A percentile compares a stretch with the other conserved stretches of the same genome.
These are phyloP conservation scores for Cactoblastis cactorum DNA, from an alignment of 2,888 invertebrate genomes.

Conservation along the genomic window DNA sequence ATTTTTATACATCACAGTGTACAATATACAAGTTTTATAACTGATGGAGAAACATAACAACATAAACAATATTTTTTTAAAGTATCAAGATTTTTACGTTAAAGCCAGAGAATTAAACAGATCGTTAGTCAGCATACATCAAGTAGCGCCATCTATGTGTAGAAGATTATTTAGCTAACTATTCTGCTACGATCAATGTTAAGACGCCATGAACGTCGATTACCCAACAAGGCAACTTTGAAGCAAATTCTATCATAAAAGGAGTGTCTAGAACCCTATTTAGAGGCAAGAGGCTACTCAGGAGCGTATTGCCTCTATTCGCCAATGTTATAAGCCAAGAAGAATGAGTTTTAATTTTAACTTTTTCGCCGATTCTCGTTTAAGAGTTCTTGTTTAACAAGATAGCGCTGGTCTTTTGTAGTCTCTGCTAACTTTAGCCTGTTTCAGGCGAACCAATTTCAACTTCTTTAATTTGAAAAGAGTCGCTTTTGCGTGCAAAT, in stretches of 20 bases:
- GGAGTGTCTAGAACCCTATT: constrained; percentile 10
- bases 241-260: constrained; percentile 2
- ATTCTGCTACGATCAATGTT: neutral
- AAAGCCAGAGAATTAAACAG: too few relatives aligned
- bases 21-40: too few relatives aligned
- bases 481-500: constrained; percentile 36
- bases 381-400: constrained; percentile 60
- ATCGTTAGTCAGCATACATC: too few relatives aligned
- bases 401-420: constrained; percentile 56
- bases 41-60: too few relatives aligned
- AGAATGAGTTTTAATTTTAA: constrained; percentile 63
- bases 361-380: constrained; percentile 54
- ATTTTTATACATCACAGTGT: too few relatives aligned
- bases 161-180: too few relatives aligned
- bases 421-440: constrained; percentile 39
- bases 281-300: neutral
- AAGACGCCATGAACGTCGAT: neutral
- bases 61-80: too few relatives aligned
- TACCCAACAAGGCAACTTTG: constrained; percentile 1
- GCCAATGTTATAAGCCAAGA: constrained; percentile 34
- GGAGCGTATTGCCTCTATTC: constrained; percentile 18
- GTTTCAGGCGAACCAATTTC: constrained; percentile 43
- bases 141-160: too few relatives aligned
- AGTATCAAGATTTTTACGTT: too few relatives aligned
- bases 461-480: constrained; percentile 56